phyloP scores from a whole-genome alignment of 2,888 invertebrate species.

The Drosophila siamana region DNA sequence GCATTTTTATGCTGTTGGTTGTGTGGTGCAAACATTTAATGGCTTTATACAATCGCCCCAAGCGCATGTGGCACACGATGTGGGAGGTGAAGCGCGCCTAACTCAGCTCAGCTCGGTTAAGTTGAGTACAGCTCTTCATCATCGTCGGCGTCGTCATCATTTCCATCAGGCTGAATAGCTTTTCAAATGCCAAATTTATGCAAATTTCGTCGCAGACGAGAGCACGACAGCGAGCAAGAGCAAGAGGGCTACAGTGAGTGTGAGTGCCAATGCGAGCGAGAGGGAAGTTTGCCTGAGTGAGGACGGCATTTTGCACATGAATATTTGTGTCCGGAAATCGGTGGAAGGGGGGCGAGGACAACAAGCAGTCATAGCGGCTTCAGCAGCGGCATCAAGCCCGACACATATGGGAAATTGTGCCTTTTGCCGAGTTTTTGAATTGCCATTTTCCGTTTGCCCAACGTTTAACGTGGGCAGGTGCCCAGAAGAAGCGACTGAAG shows the following conservation, averaged over 20 bases:
- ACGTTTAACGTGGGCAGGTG: slow-evolving; percentile 47
- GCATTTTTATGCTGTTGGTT: slow-evolving; percentile 54
- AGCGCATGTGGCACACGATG: slow-evolving; percentile 18
- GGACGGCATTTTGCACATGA: slow-evolving; percentile 71
- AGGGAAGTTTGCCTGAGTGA: slow-evolving; percentile 19
- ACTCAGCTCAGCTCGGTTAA: slow-evolving; percentile 52
- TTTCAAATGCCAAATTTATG: slow-evolving; percentile 80
- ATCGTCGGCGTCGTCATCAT: slow-evolving; percentile 65
- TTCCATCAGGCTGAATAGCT: slow-evolving; percentile 75
- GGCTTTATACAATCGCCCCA: slow-evolving; percentile 55
- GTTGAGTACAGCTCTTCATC: slow-evolving; percentile 59
- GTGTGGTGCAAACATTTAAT: slow-evolving; percentile 69
- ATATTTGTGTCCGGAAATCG: slow-evolving; percentile 63
- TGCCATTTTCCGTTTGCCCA: slow-evolving; percentile 65
- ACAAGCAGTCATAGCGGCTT: neutral
- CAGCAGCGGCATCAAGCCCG: slow-evolving; percentile 34
- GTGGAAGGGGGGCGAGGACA: neutral
- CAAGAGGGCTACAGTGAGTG: slow-evolving; percentile 20
- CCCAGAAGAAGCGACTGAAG: neutral
- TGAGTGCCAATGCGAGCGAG: no score
- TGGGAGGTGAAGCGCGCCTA: slow-evolving; percentile 12
- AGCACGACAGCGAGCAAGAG: neutral
- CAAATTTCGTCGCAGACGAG: slow-evolving; percentile 62
- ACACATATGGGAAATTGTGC: slow-evolving; percentile 68
- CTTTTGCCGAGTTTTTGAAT: slow-evolving; percentile 67